These are phyloP conservation scores for Noctua janthina DNA, from an alignment of 2,888 invertebrate species.

Conservation along the genomic window DNA sequence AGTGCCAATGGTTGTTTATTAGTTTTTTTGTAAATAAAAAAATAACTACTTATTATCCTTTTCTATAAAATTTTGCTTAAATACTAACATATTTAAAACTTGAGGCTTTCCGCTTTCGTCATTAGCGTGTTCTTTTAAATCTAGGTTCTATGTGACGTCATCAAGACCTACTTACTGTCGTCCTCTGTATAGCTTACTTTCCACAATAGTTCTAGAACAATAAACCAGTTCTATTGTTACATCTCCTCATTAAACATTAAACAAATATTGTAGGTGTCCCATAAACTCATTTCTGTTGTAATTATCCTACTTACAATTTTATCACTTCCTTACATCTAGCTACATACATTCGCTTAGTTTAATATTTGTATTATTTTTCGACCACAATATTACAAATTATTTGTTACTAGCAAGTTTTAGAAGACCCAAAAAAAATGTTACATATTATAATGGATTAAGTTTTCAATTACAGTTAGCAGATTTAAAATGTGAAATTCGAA, in stretches of 20 bases:
- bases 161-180: constrained; percentile 11
- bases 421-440: background rate
- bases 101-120: constrained; percentile 31
- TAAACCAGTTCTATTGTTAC: constrained; percentile 38
- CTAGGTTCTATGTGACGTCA: constrained; percentile 32
- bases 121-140: constrained; percentile 32
- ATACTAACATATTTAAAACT: constrained; percentile 59
- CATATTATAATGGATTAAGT: background rate
- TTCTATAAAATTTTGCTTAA: constrained; percentile 44
- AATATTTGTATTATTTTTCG: constrained; percentile 18
- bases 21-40: constrained; percentile 72
- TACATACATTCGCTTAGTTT: constrained; percentile 1
- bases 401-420: constrained; percentile 23
- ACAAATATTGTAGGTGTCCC: constrained; percentile 14
- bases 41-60: constrained; percentile 39
- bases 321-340: constrained; percentile 7
- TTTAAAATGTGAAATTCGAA: background rate
- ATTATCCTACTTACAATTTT: constrained; percentile 10
- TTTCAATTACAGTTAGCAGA: background rate
- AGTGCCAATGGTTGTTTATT: constrained; percentile 84
- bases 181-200: constrained; percentile 29
- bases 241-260: constrained; percentile 24
- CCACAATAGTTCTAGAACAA: constrained; percentile 23
- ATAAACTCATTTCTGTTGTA: constrained; percentile 30
- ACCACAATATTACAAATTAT: constrained; percentile 20